Evolutionary conservation across 2,888 invertebrate species (phyloP), one percentile per base, ranked within the genome.

Genomic region (Myopa testacea): DNA sequence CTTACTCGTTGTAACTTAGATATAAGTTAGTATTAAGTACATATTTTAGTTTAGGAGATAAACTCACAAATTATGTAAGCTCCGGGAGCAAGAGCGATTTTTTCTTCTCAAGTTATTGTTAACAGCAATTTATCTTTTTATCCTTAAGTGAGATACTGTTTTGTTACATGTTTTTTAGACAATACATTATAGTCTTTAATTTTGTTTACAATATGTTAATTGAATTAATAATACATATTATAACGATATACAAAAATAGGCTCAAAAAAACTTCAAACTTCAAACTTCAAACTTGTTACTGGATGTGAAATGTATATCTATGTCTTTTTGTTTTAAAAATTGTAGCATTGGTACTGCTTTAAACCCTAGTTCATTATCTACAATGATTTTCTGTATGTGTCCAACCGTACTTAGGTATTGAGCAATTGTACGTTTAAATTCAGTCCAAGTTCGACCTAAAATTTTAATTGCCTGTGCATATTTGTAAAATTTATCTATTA

Each of bases 61-160:
- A 19, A 72, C 60, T 80, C 79, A 38, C 79, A 52, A 19, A 77
- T 67, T 78, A 75, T n/a, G n/a, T n/a, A n/a, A n/a, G n/a, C n/a
- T n/a, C n/a, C n/a, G n/a, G n/a, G n/a, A n/a, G n/a, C n/a, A n/a
- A n/a, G n/a, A n/a, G n/a, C n/a, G n/a, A n/a, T n/a, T n/a, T n/a
- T n/a, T n/a, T n/a, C n/a, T n/a, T n/a, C n/a, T n/a, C n/a, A n/a
- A n/a, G n/a, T n/a, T n/a, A n/a, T n/a, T n/a, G n/a, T n/a, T n/a
- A n/a, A n/a, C n/a, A n/a, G n/a, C n/a, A n/a, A n/a, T n/a, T n/a
- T n/a, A n/a, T n/a, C n/a, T n/a, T n/a, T n/a, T 78, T 26, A 75
- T 73, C 16, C 77, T 69, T 12, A 71, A 63, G 71, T 78, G 78
- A 8, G 68, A 45, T 73, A 67, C 77, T n/a, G 73, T 78, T 79